Conservation (phyloP, 2,888 invertebrate species). For the Pteria penguin region DNA sequence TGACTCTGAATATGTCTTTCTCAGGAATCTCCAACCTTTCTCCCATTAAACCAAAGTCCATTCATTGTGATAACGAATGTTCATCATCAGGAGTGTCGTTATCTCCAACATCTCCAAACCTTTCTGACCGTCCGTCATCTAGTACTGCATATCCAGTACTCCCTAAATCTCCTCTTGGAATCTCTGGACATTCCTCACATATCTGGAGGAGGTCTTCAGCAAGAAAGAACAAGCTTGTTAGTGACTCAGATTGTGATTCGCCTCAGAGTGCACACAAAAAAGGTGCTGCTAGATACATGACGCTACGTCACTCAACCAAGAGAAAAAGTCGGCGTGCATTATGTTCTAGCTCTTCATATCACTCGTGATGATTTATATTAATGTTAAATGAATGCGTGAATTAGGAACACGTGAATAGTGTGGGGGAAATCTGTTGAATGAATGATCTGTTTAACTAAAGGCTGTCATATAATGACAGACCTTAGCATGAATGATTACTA, state of each 20-base stretch:
- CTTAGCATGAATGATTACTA: too few relatives aligned
- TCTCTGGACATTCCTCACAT: constrained; percentile 34
- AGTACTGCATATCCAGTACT: constrained; percentile 12
- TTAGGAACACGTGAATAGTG: too few relatives aligned
- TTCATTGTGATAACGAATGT: neutral
- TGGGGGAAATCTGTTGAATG: too few relatives aligned
- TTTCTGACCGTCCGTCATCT: constrained; percentile 6
- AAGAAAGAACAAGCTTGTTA: constrained; percentile 22
- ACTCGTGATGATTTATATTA: neutral
- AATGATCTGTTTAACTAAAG: too few relatives aligned
- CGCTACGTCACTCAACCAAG: constrained; percentile 54
- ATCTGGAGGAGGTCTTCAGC: constrained; percentile 15
- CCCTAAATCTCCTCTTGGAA: constrained; percentile 27
- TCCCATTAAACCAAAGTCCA: constrained; percentile 7
- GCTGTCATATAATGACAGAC: too few relatives aligned
- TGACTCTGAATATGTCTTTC: constrained; percentile 55
- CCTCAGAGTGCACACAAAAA: constrained; percentile 39
- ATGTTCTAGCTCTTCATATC: constrained; percentile 16
- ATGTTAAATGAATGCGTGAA: too few relatives aligned
- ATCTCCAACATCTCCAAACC: constrained; percentile 9
- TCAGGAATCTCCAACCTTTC: constrained; percentile 22
- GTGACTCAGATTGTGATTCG: constrained; percentile 54
- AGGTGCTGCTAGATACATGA: constrained; percentile 59
- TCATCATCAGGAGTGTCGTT: constrained; percentile 3
- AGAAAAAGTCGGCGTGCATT: constrained; percentile 45